phyloP scores from a whole-genome alignment of 2,888 invertebrate genomes.

The Clostera curtula region DNA sequence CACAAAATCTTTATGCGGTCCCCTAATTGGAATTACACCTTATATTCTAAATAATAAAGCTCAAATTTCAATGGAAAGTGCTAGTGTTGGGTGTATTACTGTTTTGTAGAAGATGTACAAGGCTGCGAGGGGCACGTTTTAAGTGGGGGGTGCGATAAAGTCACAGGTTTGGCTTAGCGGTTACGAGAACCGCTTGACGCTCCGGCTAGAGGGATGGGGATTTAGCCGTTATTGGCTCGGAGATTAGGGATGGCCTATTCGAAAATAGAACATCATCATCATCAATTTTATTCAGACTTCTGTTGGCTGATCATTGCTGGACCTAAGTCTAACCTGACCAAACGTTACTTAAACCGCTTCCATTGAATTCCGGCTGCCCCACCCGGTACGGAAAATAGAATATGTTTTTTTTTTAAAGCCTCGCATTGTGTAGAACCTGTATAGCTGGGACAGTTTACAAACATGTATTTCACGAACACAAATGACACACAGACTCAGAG shows the following conservation, averaged over 20 bases:
- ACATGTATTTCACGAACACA: too few species aligned
- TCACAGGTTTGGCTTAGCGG: conserved; percentile 68
- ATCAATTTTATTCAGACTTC: too few species aligned
- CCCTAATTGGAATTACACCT: not conserved
- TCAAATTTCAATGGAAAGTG: conserved; percentile 3
- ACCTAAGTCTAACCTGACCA: too few species aligned
- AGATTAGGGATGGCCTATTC: conserved; percentile 41
- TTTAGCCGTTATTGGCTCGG: conserved; percentile 49
- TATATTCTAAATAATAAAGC: conserved; percentile 1
- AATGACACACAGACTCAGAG: too few species aligned
- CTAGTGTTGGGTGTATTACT: conserved; percentile 10
- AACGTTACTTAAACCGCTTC: too few species aligned
- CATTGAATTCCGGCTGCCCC: too few species aligned
- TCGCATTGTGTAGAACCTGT: too few species aligned
- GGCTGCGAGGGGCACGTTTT: conserved; percentile 29
- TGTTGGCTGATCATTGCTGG: too few species aligned
- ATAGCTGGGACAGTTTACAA: too few species aligned
- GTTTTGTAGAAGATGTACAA: conserved; percentile 17
- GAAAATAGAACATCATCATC: too few species aligned
- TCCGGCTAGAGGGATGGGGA: conserved; percentile 60
- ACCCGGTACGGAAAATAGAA: too few species aligned
- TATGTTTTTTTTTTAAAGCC: too few species aligned
- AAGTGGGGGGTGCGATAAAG: conserved; percentile 52
- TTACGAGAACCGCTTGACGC: conserved; percentile 66
- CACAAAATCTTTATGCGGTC: conserved; percentile 8